Evolutionary conservation across 2,113 vertebrate genomes (phyloP).

Genomic region (Burhinus bistriatus): DNA sequence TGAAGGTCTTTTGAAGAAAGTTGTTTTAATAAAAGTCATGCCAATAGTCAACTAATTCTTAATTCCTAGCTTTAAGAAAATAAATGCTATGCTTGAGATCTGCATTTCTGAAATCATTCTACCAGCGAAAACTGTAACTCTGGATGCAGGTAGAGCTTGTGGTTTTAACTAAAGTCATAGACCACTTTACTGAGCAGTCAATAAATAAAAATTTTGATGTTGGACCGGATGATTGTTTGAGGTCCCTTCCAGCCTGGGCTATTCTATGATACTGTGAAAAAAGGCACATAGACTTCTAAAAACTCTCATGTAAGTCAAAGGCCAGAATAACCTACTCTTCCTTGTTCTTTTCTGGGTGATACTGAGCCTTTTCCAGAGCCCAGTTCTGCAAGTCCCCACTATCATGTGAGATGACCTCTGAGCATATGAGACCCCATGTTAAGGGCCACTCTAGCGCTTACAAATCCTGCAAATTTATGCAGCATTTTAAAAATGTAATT

Average conservation of each 20-base stretch:
- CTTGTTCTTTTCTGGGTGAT: neutral
- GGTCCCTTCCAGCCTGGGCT: neutral
- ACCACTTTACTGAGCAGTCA: neutral
- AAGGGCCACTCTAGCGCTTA: neutral
- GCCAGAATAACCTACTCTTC: neutral
- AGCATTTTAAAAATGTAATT: neutral
- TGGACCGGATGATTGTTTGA: neutral
- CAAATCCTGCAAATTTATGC: neutral
- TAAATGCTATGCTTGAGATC: neutral
- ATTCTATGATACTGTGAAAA: neutral
- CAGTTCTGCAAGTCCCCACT: neutral
- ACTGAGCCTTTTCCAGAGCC: neutral
- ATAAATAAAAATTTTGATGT: neutral
- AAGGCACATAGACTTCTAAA: neutral
- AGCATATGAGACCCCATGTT: fast-evolving
- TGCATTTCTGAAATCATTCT: neutral
- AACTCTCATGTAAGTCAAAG: neutral
- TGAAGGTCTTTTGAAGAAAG: neutral
- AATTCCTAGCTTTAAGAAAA: neutral
- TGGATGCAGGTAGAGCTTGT: neutral
- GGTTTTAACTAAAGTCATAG: neutral
- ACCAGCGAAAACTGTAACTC: neutral
- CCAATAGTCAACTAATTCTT: neutral
- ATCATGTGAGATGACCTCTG: neutral
- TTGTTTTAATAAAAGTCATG: neutral